Evolutionary conservation across 2,888 invertebrate species (phyloP), one percentile per base, ranked within the genome.

Genomic region (Notodromas monacha): DNA sequence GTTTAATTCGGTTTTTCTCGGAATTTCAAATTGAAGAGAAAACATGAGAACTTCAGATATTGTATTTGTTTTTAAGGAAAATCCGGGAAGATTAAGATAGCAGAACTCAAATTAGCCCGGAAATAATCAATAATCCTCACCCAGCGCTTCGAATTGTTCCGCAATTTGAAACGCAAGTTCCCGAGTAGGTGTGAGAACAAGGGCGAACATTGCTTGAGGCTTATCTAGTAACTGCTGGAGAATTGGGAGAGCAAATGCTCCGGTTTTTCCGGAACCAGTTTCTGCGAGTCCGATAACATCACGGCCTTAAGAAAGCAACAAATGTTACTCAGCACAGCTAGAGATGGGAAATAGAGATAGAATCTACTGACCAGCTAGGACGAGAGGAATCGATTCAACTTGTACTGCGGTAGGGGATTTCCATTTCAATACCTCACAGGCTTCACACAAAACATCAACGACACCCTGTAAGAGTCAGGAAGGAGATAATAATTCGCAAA

Each of bases 121-220:
- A n/a, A n/a, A n/a, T 21, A 28, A 34, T 11, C 12, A 16, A n/a
- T 21, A 8, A 16, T 3, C 29, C 34, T 54, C 52, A 69, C 73
- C 92, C 35, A 96, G 55, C 3, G 92, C 92, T 49, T 86, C 79
- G 55, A 96, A 81, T 46, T 99, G 96, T 51, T 96, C 92, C 1
- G 77, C 72, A 44, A 96, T 96, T 51, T 96, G 96, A 48, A 84
- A 84, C 3, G 96, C 96, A 42, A 96, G 55, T 51, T 96, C 96
- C 50, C 96, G 61, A 0, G 96, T 96, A 1, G 96, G 96, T 11
- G 96, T 92, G 30, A 96, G 49, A 38, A 96, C 57, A 0, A 89
- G 53, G 0, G 81, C 81, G 52, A 81, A 96, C 44, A 86, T 68
- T 46, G 86, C 58, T 46, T 89, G 89, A 1, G 89, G 89, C 43